phyloP scores from a whole-genome alignment of 1,140 invertebrate species.

The Potamilus streckersoni region DNA sequence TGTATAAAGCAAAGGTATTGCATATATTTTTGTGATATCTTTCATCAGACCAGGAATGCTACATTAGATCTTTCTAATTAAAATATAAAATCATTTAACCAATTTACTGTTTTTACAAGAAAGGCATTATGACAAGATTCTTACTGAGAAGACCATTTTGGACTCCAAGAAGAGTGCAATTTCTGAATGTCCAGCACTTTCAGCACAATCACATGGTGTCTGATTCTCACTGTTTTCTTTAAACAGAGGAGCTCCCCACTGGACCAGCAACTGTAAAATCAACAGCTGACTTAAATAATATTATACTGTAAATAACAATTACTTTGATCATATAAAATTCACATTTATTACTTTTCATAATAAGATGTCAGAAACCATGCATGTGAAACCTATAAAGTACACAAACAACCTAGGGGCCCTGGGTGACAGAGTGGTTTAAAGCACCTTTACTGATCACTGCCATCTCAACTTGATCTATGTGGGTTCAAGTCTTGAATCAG shows the following conservation, averaged over 20 bases:
- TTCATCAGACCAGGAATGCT: too few species aligned
- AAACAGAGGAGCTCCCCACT: constrained; percentile 74
- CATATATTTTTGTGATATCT: too few species aligned
- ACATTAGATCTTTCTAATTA: too few species aligned
- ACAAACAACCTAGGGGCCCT: too few species aligned
- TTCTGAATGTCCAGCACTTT: constrained; percentile 72
- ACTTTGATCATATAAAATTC: neutral
- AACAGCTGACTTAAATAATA: constrained; percentile 18
- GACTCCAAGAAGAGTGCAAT: constrained; percentile 78
- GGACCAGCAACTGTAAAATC: constrained; percentile 71
- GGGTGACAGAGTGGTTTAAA: too few species aligned
- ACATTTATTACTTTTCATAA: neutral
- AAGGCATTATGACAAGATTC: constrained; percentile 47
- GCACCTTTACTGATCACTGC: too few species aligned
- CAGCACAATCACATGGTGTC: constrained; percentile 77
- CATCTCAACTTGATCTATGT: too few species aligned
- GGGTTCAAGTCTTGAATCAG: too few species aligned
- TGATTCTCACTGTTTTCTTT: constrained; percentile 75
- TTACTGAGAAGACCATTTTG: constrained; percentile 78
- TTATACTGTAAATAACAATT: neutral
- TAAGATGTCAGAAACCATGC: too few species aligned
- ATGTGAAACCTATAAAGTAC: too few species aligned
- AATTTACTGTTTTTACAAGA: constrained; percentile 20
- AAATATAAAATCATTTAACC: neutral
- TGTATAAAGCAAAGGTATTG: too few species aligned